Evolutionary conservation across 2,888 invertebrate species (phyloP).

Genomic region (Acleris laterana): DNA sequence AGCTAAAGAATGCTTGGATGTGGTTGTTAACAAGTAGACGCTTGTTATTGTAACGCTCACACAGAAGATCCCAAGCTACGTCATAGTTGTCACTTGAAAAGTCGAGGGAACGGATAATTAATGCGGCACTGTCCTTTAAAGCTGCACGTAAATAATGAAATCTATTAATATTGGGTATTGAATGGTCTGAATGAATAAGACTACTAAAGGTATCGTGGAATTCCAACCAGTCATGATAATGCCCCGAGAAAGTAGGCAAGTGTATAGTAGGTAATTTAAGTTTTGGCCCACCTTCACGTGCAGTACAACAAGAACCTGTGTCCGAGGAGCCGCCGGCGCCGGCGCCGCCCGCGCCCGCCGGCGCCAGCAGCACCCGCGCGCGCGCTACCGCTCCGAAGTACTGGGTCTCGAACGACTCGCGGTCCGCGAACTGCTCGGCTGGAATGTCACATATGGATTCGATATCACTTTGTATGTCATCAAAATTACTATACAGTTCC

Average conservation of each 20-base stretch:
- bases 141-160: slow-evolving; percentile 3
- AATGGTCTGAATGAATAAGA: slow-evolving; percentile 25
- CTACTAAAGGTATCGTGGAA: slow-evolving; percentile 36
- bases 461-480: slow-evolving; percentile 18
- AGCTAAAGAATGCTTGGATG: neutral
- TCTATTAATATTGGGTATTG: slow-evolving; percentile 21
- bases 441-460: slow-evolving; percentile 12
- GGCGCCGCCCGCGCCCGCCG: neutral
- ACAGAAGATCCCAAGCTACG: slow-evolving; percentile 41
- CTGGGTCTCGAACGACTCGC: slow-evolving; percentile 15
- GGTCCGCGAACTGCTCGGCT: slow-evolving; percentile 17
- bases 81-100: slow-evolving; percentile 40
- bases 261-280: too few relatives aligned
- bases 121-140: slow-evolving; percentile 37
- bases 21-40: slow-evolving; percentile 3
- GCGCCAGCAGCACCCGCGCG: slow-evolving; percentile 6
- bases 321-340: neutral
- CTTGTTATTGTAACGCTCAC: slow-evolving; percentile 25
- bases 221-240: slow-evolving; percentile 39
- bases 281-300: neutral
- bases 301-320: slow-evolving; percentile 5
- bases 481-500: slow-evolving; percentile 8
- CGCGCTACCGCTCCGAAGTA: slow-evolving; percentile 15
- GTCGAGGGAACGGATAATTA: slow-evolving; percentile 39
- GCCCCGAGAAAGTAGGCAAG: slow-evolving; percentile 37